A percentile compares a stretch with the other conserved stretches of the same genome.
Evolutionary conservation across 2,888 invertebrate species (phyloP).

Genomic region (Polietes domitor): DNA sequence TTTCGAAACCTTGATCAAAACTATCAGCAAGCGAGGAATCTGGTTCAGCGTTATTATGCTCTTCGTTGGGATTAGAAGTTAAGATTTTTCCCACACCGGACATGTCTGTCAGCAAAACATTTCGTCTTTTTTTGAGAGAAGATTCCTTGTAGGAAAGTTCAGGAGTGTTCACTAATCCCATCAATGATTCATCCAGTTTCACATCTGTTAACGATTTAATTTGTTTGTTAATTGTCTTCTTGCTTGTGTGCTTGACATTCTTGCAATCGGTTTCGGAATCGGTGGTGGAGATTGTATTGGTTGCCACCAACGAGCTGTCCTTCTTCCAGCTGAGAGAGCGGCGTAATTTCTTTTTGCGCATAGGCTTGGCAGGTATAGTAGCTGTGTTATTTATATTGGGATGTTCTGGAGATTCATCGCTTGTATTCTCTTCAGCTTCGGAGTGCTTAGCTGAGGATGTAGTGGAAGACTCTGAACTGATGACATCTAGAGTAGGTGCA

Average conservation of each 20-base stretch:
- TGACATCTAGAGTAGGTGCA: neutral
- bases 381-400: conserved; percentile 68
- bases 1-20: conserved; percentile 78
- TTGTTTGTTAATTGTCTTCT: conserved; percentile 28
- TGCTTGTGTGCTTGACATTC: conserved; percentile 31
- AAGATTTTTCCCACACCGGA: too few species aligned
- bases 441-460: conserved; percentile 72
- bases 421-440: conserved; percentile 74
- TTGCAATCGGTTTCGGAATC: conserved; percentile 75
- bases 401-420: conserved; percentile 71
- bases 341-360: conserved; percentile 76
- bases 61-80: neutral
- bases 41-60: too few species aligned
- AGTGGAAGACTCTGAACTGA: too few species aligned
- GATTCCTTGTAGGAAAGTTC: conserved; percentile 66
- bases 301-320: conserved; percentile 74
- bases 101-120: too few species aligned
- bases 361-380: conserved; percentile 71
- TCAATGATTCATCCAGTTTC: conserved; percentile 72
- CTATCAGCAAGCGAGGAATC: conserved; percentile 72
- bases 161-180: conserved; percentile 75
- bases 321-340: conserved; percentile 74
- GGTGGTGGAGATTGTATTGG: conserved; percentile 72
- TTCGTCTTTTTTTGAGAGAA: too few species aligned
- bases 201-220: conserved; percentile 7